Conservation (phyloP, 2,797 vertebrate species). For the Heliangelus exortis region DNA sequence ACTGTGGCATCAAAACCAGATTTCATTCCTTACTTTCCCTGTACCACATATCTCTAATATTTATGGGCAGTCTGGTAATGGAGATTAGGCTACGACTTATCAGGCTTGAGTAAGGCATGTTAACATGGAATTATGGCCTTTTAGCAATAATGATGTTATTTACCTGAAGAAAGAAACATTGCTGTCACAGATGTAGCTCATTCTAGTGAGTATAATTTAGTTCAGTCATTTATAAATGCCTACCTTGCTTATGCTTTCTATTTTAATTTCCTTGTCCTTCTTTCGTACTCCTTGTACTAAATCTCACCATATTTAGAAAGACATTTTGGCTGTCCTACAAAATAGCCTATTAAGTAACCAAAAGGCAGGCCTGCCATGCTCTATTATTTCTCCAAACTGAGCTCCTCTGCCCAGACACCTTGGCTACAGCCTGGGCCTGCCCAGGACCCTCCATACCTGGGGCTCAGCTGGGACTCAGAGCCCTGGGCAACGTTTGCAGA, state of each 20-base stretch:
- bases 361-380: not conserved
- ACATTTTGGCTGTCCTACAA: constrained; percentile 13
- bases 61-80: constrained; percentile 46
- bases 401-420: not conserved
- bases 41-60: constrained; percentile 2
- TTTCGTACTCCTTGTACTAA: constrained; percentile 25
- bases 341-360: not conserved
- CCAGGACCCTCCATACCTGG: not conserved
- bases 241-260: constrained; percentile 54
- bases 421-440: not conserved
- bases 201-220: constrained; percentile 52
- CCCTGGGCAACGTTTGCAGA: rapidly evolving
- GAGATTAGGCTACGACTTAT: constrained; percentile 50
- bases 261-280: constrained; percentile 62
- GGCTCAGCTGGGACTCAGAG: not conserved
- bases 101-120: constrained; percentile 42
- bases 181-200: constrained; percentile 44
- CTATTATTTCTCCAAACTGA: not conserved
- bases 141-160: constrained; percentile 64
- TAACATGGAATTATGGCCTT: constrained; percentile 53
- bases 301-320: constrained; percentile 10
- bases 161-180: constrained; percentile 61
- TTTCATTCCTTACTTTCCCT: constrained; percentile 19
- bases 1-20: constrained; percentile 7
- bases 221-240: constrained; percentile 66